Percentiles rank a stretch among this genome's conserved stretches.
These are phyloP conservation scores for Sipha maydis DNA, from an alignment of 2,888 invertebrate species.

Conservation along the genomic window DNA sequence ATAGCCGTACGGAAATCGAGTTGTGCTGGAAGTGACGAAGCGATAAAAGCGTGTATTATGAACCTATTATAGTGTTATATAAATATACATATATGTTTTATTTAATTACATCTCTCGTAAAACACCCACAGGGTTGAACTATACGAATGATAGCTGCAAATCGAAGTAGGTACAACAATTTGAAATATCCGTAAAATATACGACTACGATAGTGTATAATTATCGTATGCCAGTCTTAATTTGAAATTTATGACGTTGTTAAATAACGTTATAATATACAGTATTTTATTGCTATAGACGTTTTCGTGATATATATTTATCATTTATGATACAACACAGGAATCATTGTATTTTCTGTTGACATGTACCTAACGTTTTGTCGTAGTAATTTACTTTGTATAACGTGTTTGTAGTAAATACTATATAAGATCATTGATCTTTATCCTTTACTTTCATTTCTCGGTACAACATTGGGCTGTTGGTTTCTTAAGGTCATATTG, in stretches of 20 bases:
- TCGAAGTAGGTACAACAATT: background rate
- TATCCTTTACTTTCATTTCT: background rate
- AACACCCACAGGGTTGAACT: background rate
- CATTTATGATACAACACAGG: background rate
- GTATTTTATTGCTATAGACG: background rate
- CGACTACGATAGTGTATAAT: background rate
- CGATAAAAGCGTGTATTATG: background rate
- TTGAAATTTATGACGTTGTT: background rate
- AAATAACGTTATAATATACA: background rate
- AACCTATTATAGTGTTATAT: background rate
- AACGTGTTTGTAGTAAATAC: background rate
- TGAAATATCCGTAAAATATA: background rate
- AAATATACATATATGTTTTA: background rate
- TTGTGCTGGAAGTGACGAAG: background rate
- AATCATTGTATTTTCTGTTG: background rate
- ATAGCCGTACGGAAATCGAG: background rate
- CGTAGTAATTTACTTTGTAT: background rate
- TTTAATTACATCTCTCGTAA: background rate
- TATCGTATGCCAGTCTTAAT: background rate
- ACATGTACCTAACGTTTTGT: background rate
- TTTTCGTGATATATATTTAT: background rate
- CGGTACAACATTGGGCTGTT: background rate
- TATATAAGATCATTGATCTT: background rate
- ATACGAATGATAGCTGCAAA: background rate
- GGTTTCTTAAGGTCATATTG: too few species aligned